Evolutionary conservation across 2,113 vertebrate species (phyloP).

Genomic region (Centropus unirufus): DNA sequence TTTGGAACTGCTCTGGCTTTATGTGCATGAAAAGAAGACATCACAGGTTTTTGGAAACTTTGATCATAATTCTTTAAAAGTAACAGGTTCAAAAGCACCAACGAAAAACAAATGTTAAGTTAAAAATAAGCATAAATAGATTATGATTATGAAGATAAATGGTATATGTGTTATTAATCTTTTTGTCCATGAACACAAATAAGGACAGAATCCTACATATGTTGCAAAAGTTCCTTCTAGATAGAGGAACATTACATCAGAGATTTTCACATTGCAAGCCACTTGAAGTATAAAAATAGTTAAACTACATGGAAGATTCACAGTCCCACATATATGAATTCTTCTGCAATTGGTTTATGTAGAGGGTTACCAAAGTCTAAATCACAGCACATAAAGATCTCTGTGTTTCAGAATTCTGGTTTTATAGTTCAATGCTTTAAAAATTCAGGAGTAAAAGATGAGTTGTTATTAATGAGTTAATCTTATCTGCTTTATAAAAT

Average conservation of each 20-base stretch:
- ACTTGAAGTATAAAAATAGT: background rate
- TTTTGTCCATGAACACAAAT: background rate
- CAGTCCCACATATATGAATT: background rate
- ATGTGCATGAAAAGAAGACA: background rate
- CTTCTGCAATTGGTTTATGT: background rate
- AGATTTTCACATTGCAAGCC: background rate
- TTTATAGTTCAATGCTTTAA: background rate
- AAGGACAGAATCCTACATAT: background rate
- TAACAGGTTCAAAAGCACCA: background rate
- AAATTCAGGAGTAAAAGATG: background rate
- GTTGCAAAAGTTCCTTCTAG: background rate
- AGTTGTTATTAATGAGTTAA: constrained; percentile 23
- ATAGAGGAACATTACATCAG: background rate
- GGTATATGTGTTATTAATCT: background rate
- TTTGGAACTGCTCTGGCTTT: background rate
- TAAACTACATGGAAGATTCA: background rate
- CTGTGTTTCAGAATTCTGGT: background rate
- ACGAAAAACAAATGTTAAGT: background rate
- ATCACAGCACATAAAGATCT: background rate
- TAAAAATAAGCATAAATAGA: background rate
- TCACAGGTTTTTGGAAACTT: background rate
- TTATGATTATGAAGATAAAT: background rate
- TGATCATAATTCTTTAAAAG: background rate
- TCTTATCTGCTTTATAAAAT: background rate
- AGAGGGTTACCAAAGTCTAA: background rate